Evolutionary conservation across 2,888 invertebrate species (phyloP), one percentile per base, ranked within the genome.

Genomic region (Scaeva pyrastri): DNA sequence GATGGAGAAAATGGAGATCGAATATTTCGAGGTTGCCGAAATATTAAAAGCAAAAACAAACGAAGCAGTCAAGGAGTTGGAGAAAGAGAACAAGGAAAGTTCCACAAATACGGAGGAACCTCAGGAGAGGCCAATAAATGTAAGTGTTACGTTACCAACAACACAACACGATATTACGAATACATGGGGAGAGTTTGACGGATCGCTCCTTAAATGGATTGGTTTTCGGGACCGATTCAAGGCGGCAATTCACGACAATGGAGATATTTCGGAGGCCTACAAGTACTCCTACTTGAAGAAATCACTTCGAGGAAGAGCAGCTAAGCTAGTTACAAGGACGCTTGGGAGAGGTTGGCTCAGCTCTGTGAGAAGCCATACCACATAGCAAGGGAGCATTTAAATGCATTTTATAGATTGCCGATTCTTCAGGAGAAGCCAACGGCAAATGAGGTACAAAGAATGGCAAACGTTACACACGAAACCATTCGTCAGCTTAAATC

Each of bases 141-240:
- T 52, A 1, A 52, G 14, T 14, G 3, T 52, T 2, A 52, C 52
- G 2, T 7, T 62, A 7, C 58, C 58, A n/a, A 8, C 11, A 1
- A 0, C 36, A 5, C 19, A 62, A 2, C 62, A 62, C 26, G 62
- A 62, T 5, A 12, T 56, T 0, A n/a, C 14, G 7, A 70, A 62
- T 14, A 76, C 71, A 1, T 76, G 76, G 76, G 76, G 72, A 4
- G 68, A 83, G 11, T 83, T 77, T 16, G 77, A 73, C 14, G 78
- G 84, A 0, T 8, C 43, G 0, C 14, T 23, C 6, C 43, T 66
- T 7, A 75, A 64, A 11, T 84, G 71, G 84, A 16, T 55, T 2
- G 66, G 50, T 0, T 62, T 43, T 14, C 36, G 45, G 0, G 21
- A 36, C 0, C 7, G 48, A 1, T 58, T 75, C 10, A 43, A 56